These are phyloP conservation scores for Siphlonurus alternatus DNA, from an alignment of 2,888 invertebrate genomes.

Conservation along the genomic window DNA sequence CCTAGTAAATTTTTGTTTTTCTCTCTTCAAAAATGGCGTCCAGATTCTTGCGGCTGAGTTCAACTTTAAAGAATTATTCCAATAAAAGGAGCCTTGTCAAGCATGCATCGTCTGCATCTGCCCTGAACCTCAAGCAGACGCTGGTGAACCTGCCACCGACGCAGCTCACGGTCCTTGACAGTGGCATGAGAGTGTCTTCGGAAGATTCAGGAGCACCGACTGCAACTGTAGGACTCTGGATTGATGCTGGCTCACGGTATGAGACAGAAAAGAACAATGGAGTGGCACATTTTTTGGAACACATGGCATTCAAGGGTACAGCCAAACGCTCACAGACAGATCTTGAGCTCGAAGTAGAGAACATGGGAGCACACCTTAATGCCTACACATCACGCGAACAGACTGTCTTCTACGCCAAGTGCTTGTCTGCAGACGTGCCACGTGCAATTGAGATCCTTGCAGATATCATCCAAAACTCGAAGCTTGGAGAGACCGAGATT, in stretches of 20 bases:
- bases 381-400: constrained; percentile 99
- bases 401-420: constrained; percentile 98
- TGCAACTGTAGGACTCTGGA: constrained; percentile 96
- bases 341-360: constrained; percentile 93
- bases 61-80: constrained; percentile 20
- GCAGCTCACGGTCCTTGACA: constrained; percentile 64
- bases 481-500: constrained; percentile 79
- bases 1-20: no score
- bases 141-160: constrained; percentile 88
- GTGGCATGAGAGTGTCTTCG: constrained; percentile 86
- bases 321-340: constrained; percentile 85
- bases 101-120: constrained; percentile 10
- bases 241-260: constrained; percentile 95
- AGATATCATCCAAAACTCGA: constrained; percentile 95
- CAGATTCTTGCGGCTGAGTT: constrained; percentile 24
- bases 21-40: constrained; percentile 27
- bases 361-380: constrained; percentile 97
- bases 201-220: constrained; percentile 94
- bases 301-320: constrained; percentile 99
- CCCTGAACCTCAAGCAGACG: constrained; percentile 47
- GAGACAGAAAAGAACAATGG: constrained; percentile 91
- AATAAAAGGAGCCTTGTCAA: constrained; percentile 23
- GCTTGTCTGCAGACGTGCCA: constrained; percentile 81
- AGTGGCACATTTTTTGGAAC: constrained; percentile 97
- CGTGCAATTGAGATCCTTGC: constrained; percentile 91